Conservation (phyloP, 2,888 invertebrate species). For the Elmis aenea region DNA sequence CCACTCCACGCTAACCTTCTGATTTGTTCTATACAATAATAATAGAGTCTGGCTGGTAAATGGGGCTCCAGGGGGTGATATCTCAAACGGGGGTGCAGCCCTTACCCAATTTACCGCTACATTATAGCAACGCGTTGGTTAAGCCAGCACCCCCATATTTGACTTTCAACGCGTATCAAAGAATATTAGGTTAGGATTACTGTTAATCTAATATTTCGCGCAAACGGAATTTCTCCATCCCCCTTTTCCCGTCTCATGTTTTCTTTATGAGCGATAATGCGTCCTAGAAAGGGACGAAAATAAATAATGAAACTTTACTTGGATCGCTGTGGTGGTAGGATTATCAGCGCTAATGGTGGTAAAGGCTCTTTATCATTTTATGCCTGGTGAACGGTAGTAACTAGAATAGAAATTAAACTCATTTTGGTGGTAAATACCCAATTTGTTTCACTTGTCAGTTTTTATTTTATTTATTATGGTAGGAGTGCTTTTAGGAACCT, state of each 20-base stretch:
- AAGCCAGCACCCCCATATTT: slow-evolving; percentile 27
- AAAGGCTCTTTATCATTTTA: slow-evolving; percentile 15
- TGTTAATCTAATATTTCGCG: slow-evolving; percentile 39
- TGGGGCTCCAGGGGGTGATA: slow-evolving; percentile 48
- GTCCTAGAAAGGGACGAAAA: slow-evolving; percentile 10
- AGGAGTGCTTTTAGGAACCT: no score
- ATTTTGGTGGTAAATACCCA: slow-evolving; percentile 39
- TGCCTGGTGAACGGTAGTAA: slow-evolving; percentile 26
- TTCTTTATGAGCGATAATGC: slow-evolving; percentile 11
- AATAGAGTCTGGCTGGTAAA: slow-evolving; percentile 49
- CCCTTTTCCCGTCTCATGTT: slow-evolving; percentile 11
- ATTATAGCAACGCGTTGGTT: slow-evolving; percentile 47
- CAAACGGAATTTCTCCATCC: slow-evolving; percentile 11
- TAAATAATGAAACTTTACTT: no score
- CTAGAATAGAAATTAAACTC: slow-evolving; percentile 40
- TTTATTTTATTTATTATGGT: slow-evolving; percentile 33
- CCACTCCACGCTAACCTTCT: slow-evolving; percentile 47
- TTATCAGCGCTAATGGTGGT: slow-evolving; percentile 31
- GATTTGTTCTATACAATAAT: slow-evolving; percentile 51
- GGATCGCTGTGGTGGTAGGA: slow-evolving; percentile 25
- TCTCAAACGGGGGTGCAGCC: slow-evolving; percentile 39
- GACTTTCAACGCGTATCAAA: slow-evolving; percentile 39
- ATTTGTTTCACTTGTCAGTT: slow-evolving; percentile 36
- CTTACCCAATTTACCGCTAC: slow-evolving; percentile 49
- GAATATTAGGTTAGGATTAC: slow-evolving; percentile 41